Percentiles rank a stretch among this genome's conserved stretches.
phyloP scores from a whole-genome alignment of 2,113 vertebrate species.

The Motacilla tschutschensis region DNA sequence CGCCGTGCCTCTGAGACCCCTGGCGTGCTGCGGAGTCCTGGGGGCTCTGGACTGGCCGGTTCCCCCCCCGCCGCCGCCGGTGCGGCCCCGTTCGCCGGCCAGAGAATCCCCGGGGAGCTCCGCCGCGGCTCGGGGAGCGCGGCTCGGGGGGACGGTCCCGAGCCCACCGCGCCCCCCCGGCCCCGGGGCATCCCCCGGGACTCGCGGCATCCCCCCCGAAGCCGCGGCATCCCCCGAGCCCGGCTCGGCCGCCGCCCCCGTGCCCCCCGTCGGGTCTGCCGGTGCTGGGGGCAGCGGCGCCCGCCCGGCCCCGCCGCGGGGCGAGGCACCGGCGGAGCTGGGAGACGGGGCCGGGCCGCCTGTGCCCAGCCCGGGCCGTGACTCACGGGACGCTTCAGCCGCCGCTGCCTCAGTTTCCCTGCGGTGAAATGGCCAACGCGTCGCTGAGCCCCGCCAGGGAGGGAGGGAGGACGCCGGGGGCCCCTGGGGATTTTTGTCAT shows the following conservation, averaged over 20 bases:
- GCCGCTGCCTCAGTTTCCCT: slow-evolving; percentile 55
- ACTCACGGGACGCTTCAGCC: slow-evolving; percentile 46
- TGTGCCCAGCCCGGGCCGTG: slow-evolving; percentile 36
- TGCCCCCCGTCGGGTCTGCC: not conserved
- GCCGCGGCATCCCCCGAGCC: not conserved
- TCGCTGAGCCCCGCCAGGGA: slow-evolving; percentile 30
- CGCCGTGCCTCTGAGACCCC: too few relatives aligned
- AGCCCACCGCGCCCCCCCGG: not conserved
- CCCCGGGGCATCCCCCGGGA: not conserved
- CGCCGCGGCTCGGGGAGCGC: not conserved
- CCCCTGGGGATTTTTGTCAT: not conserved
- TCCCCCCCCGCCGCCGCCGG: not conserved
- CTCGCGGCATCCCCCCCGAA: not conserved
- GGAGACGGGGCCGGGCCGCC: slow-evolving; percentile 32
- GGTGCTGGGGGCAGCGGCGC: not conserved
- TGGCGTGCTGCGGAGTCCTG: not conserved
- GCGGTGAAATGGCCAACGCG: slow-evolving; percentile 43
- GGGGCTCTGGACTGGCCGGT: not conserved
- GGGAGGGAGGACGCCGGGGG: not conserved
- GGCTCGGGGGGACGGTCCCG: too few relatives aligned
- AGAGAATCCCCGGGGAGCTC: not conserved
- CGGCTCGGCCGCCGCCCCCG: not conserved
- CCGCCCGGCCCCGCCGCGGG: not conserved
- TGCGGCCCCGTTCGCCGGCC: not conserved
- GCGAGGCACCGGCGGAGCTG: slow-evolving; percentile 2